Base-by-base conservation (phyloP, 2,888 invertebrate species). In the Spodoptera exigua region DNA sequence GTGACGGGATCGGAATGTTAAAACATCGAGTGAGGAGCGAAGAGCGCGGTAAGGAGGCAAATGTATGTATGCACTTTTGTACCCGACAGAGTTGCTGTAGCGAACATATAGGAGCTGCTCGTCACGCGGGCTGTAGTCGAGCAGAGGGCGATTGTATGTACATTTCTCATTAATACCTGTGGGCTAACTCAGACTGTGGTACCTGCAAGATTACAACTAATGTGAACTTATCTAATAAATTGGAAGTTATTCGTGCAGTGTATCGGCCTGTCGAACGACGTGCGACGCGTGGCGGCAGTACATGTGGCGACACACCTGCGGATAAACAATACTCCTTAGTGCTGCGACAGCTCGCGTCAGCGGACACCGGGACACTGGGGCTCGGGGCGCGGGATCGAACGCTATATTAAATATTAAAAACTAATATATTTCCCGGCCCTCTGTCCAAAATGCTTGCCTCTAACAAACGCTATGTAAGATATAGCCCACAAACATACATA, bases 1-100 rank as follows among this genome's bases (percentile, higher is more conserved):
- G 81, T 76, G 76, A 82, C 80, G 75, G 64, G 70, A 69, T 53
- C 73, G 72, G 85, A 85, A 85, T 85, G 76, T 61, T 83, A 80
- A 84, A 81, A 79, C 76, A 79, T 55, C 56, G 54, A 39, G 67
- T 53, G 58, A 51, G 48, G 27, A 16, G 62, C 37, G 36, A 46
- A 12, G 56, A 55, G 35, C 40, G 35, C 40, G 43, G 70, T 51
- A 39, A 66, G 66, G 55, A 53, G 43, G 58, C 54, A 48, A 66
- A 67, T 60, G 49, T 64, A 64, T 61, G 49, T 52, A 72, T 80
- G 76, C 82, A 80, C 62, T 77, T 75, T 64, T 70, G 61, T 74
- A 71, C 66, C 54, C 64, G 72, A 58, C 66, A 52, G 66, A 69
- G 49, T 44, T 58, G 54, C 13, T n/a, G 35, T 12, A 41, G 47